These are phyloP conservation scores for Drosophila kikkawai DNA, from an alignment of 1,140 invertebrate genomes.

Conservation along the genomic window DNA sequence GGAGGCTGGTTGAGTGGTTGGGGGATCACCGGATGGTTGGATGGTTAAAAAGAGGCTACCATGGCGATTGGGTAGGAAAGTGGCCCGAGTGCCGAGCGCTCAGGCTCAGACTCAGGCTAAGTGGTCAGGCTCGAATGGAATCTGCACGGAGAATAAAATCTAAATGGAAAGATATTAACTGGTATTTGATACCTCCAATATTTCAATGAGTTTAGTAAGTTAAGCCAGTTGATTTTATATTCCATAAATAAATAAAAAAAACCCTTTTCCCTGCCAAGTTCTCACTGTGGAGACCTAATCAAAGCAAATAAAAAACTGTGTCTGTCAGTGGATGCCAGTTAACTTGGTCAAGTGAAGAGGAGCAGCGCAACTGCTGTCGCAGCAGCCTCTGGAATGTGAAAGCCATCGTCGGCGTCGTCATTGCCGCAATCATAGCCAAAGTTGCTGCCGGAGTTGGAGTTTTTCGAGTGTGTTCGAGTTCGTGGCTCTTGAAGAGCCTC, in stretches of 20 bases:
- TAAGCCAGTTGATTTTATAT: not conserved
- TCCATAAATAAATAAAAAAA: not conserved
- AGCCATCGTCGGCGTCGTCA: conserved; percentile 61
- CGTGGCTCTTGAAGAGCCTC: conserved; percentile 11
- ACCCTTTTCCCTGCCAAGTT: not conserved
- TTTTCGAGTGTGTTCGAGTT: conserved; percentile 30
- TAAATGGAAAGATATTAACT: not conserved
- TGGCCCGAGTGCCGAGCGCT: conserved; percentile 43
- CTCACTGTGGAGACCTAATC: not conserved
- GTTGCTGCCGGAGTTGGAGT: conserved; percentile 28
- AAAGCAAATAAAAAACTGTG: conserved; percentile 3
- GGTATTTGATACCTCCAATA: not conserved
- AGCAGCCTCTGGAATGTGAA: conserved; percentile 65
- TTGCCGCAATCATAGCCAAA: conserved; percentile 48
- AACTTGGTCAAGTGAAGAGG: conserved; percentile 76
- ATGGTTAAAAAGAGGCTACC: conserved; percentile 3
- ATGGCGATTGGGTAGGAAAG: conserved; percentile 51
- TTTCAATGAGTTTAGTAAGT: not conserved
- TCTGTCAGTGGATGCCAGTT: conserved; percentile 42
- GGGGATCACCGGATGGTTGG: not conserved
- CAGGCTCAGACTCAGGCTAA: conserved; percentile 56
- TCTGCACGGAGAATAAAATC: conserved; percentile 9
- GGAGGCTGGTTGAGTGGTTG: conserved; percentile 1
- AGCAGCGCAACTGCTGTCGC: conserved; percentile 18
- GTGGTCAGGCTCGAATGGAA: conserved; percentile 56